Base-by-base conservation (phyloP, 2,888 invertebrate species). In the Andrena dorsata region DNA sequence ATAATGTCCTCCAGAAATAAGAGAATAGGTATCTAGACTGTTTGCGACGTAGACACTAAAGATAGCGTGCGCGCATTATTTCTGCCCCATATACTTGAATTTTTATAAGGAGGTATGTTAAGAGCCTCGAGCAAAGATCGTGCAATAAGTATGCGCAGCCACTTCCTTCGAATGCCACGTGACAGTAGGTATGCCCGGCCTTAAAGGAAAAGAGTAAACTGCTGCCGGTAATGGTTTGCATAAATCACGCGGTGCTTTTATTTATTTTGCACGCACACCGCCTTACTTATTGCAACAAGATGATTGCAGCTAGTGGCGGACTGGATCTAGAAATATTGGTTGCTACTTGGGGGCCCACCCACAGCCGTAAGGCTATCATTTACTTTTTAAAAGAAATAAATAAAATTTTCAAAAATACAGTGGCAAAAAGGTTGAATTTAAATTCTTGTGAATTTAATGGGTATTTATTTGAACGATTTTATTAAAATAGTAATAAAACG, bases 121-220 rank as follows among this genome's bases (percentile, higher is more conserved):
- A 72, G 60, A 56, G 64, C 73, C 84, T 56, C 68, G 41, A 73
- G 78, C 65, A 75, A 68, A 53, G 64, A 84, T 80, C 74, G 75
- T 41, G 41, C 41, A 41, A 41, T 87, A 87, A 87, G 82, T 87
- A 87, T 87, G 87, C 87, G 65, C 69, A 13, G 73, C 83, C 83
- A 80, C 84, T 87, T 87, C 82, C 87, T 81, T 72, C 53, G 60
- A 76, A 61, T 69, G 82, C 77, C 60, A 79, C 69, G 82, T 81
- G 76, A 77, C 80, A 82, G 75, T 80, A 82, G 87, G 76, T 69
- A 80, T 71, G 86, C 71, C 72, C n/a, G 41, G 70, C 76, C 72
- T 76, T 53, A 73, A 74, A 84, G 76, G 83, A 80, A 82, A 85
- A 61, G 71, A 76, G 76, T 56, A 76, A 72, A 86, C 85, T 75